Base-by-base conservation (phyloP, 2,113 vertebrate genomes). In the Phainopepla nitens region DNA sequence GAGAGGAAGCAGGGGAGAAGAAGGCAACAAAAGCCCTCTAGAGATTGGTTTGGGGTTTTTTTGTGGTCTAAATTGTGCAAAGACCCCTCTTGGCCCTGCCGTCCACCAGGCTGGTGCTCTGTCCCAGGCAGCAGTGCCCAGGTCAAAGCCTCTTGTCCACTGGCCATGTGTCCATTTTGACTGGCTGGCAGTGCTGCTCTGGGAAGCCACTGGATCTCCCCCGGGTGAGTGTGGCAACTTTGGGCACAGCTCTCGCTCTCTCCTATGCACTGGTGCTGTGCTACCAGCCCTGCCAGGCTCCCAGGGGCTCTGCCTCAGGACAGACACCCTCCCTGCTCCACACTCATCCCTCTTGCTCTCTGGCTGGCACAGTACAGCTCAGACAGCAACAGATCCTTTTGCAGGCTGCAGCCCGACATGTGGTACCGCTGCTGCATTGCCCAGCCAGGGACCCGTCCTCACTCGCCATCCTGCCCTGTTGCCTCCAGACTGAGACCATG, bases 161-260 rank as follows among this genome's bases (percentile, higher is more conserved):
- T 2, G 0, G 6, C 44, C 5, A 0, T 13, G 12, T 62, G 57
- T 64, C 33, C 29, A 11, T 60, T 65, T 73, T 82, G 71, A 9
- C 56, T 47, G 7, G 4, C 28, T 69, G 53, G 36, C 15, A 56
- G 17, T 71, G n/a, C 45, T 35, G 22, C 50, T 78, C 45, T n/a
- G 44, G 36, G 18, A 66, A 79, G 61, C n/a, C 1, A 1, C 7
- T 27, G 41, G 47, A 39, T 79, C 19, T 17, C 13, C 10, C 3
- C 11, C 24, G 44, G 13, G 18, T 1, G 2, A 75, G 8, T 1
- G 0, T 42, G n/a, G 24, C 41, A 28, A 28, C 33, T 69, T 64
- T 0, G 1, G 41, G n/a, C 29, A 61, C 54, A 78, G 18, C 29
- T 53, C n/a, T 62, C 57, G 15, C 31, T 82, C 16, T 86, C 21